Conservation (phyloP, 2,797 vertebrate genomes). For the Pseudotriccus pelzelni region DNA sequence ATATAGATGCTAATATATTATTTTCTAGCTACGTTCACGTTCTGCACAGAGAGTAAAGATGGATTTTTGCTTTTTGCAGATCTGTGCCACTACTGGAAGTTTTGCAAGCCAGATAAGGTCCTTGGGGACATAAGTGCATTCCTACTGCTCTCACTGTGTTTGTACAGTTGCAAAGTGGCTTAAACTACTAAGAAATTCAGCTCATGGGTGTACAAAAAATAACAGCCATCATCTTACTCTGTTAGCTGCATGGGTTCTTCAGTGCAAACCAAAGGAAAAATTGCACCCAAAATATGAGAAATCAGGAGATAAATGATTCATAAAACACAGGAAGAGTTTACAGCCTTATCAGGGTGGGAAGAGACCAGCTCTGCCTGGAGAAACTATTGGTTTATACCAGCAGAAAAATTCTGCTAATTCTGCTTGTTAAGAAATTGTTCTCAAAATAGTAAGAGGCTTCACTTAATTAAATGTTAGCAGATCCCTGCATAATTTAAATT, state of each 20-base stretch:
- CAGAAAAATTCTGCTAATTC: not conserved
- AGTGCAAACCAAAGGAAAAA: not conserved
- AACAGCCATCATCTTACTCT: not conserved
- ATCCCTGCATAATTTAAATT: constrained; percentile 35
- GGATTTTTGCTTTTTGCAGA: not conserved
- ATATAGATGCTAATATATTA: not conserved
- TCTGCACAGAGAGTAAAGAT: not conserved
- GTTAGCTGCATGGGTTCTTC: not conserved
- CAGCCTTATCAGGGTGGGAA: not conserved
- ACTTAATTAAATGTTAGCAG: constrained; percentile 30
- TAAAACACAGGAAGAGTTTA: not conserved
- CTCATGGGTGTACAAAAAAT: not conserved
- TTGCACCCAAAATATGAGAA: not conserved
- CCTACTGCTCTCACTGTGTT: constrained; percentile 1
- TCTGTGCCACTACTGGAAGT: constrained; percentile 21
- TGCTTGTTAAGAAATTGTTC: not conserved
- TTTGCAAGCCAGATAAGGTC: constrained; percentile 46
- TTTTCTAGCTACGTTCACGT: not conserved
- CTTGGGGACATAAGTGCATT: constrained; percentile 25
- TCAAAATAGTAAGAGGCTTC: constrained; percentile 11
- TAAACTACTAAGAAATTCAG: constrained; percentile 22
- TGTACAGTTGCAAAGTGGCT: constrained; percentile 38
- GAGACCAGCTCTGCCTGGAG: not conserved
- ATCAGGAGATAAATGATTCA: not conserved
- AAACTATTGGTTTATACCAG: not conserved